These are phyloP conservation scores for Montipora capitata DNA, from an alignment of 92 coral and sea anemone species.

Conservation along the genomic window DNA sequence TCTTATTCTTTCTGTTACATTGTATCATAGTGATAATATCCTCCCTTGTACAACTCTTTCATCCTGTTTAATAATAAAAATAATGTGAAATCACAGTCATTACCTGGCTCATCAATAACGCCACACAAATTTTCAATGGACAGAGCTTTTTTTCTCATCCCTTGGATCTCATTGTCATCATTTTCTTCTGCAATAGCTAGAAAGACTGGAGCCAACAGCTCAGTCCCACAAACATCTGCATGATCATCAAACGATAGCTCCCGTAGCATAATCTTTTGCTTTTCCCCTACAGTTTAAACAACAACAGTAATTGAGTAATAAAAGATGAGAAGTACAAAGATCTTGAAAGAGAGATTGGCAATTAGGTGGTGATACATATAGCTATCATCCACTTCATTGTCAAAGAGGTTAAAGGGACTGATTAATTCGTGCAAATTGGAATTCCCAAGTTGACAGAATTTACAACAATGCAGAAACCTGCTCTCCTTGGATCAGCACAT, in stretches of 20 bases:
- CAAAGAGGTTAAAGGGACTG: too few relatives aligned
- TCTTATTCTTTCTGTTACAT: too few relatives aligned
- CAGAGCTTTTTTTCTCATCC: conserved; percentile 89
- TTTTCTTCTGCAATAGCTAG: conserved; percentile 96
- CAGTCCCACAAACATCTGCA: conserved; percentile 89
- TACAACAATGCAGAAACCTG: too few relatives aligned
- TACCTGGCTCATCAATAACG: conserved; percentile 86
- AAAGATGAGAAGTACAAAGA: not conserved
- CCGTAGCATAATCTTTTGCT: conserved; percentile 83
- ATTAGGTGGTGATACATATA: too few relatives aligned
- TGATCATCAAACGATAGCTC: conserved; percentile 97
- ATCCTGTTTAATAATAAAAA: not conserved
- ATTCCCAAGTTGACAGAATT: too few relatives aligned
- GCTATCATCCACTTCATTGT: too few relatives aligned
- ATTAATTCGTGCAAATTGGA: too few relatives aligned
- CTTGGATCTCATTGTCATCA: conserved; percentile 91
- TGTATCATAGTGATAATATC: too few relatives aligned
- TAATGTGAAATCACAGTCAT: not conserved
- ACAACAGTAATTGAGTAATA: not conserved
- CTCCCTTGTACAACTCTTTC: too few relatives aligned
- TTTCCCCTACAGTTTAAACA: conserved; percentile 8
- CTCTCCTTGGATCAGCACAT: not conserved
- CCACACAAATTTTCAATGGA: conserved; percentile 95
- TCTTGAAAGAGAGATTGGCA: too few relatives aligned
- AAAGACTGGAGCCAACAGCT: conserved; percentile 95